Evolutionary conservation across 35 echinoderm and acorn worm species (phyloP), one percentile per base, ranked within the genome.

Genomic region (Ptychodera flava): DNA sequence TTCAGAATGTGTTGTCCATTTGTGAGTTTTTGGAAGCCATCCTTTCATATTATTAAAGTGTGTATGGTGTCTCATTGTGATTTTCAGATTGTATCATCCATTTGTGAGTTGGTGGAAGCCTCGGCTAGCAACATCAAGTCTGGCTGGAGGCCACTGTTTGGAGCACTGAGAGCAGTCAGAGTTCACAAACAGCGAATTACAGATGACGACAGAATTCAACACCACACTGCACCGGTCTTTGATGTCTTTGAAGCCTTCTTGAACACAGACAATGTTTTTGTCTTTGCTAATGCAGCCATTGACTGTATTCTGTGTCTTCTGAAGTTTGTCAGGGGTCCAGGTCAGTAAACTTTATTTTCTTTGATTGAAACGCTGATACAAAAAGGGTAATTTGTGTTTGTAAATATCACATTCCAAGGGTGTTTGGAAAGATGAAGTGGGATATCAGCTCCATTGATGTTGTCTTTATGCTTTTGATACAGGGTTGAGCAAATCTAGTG

Each of bases 241-340:
- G 93, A 99, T 15, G 93, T 99, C 1, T 99, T 99, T 89, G 96
- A 99, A 78, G 92, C 92, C 37, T 99, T 99, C 78, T 83, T 99
- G 88, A 94, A 99, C 53, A 99, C 96, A 15, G 96, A 99, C 35
- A 99, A 99, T 84, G 96, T 93, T 79, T 82, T 92, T 79, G 96
- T 99, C 84, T 99, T 99, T 85, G 90, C 96, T 31, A 99, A 99
- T 84, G 96, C 96, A 35, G 96, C 96, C 33, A 94, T 99, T 31
- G 96, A 99, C 85, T 99, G 96, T 86, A 92, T 99, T 83, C 88
- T 99, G 88, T 99, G 96, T 84, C 88, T 94, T 33, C 87, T 99
- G 16, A 99, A 99, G 79, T 99, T 99, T 85, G 88, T 99, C 78
- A 94, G 84, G 83, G 89, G 92, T 31, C 85, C 90, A 88, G 91